These are phyloP conservation scores for Pagetopsis macropterus DNA, from an alignment of 2,797 vertebrate species.

Conservation along the genomic window DNA sequence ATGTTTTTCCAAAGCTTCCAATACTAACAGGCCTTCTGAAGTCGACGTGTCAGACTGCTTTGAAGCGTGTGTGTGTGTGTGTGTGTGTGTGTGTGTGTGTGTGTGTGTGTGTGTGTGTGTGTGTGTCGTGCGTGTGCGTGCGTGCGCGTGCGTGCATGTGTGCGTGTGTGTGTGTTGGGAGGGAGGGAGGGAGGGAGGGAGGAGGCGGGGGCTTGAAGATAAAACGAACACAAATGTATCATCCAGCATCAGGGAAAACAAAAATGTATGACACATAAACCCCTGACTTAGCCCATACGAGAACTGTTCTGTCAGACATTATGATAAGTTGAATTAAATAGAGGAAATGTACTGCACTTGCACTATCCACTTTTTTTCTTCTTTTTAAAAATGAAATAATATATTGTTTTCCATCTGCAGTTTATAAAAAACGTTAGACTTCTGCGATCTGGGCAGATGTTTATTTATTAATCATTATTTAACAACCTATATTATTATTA, in stretches of 20 bases:
- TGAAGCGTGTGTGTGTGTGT: conserved; percentile 1
- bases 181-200: background rate
- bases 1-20: conserved; percentile 26
- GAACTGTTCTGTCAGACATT: conserved; percentile 6
- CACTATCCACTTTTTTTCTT: background rate
- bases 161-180: background rate
- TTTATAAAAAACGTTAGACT: background rate
- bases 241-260: conserved; percentile 28
- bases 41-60: conserved; percentile 28
- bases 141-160: conserved; percentile 11
- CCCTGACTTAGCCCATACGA: conserved; percentile 3
- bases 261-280: conserved; percentile 21
- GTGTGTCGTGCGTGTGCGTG: conserved; percentile 7
- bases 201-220: conserved; percentile 14
- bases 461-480: background rate
- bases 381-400: background rate
- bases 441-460: background rate
- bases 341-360: background rate
- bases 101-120: conserved; percentile 18
- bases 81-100: conserved; percentile 14
- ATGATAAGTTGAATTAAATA: background rate
- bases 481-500: background rate
- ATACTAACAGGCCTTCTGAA: conserved; percentile 30
- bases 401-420: background rate
- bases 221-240: conserved; percentile 38